Evolutionary conservation across 2,888 invertebrate species (phyloP).

Genomic region (Drosophila nr. perissopoda): DNA sequence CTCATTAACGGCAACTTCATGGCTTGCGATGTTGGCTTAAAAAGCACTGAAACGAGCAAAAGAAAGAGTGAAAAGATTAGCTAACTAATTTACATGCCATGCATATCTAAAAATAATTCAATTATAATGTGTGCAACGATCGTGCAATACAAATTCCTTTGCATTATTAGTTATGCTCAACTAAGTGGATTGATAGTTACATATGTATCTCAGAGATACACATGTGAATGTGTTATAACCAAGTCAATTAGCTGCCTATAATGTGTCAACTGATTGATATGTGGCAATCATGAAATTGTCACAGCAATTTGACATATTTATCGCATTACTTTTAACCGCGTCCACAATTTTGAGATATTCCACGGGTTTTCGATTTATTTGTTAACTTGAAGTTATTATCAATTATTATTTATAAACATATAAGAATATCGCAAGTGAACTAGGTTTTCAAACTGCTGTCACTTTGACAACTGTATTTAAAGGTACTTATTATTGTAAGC

Average conservation of each 20-base stretch:
- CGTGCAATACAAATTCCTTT: conserved; percentile 36
- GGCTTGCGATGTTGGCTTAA: conserved; percentile 23
- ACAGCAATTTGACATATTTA: conserved; percentile 38
- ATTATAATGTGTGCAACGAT: conserved; percentile 24
- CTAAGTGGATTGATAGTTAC: conserved; percentile 15
- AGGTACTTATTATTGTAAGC: not conserved
- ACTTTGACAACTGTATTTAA: not conserved
- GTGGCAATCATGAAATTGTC: conserved; percentile 55
- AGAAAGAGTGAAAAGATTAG: conserved; percentile 20
- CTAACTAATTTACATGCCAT: conserved; percentile 7
- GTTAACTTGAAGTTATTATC: conserved; percentile 11
- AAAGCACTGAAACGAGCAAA: conserved; percentile 40
- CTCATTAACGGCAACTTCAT: conserved; percentile 46
- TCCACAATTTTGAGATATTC: conserved; percentile 7
- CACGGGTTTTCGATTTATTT: conserved; percentile 3
- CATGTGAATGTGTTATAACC: conserved; percentile 26
- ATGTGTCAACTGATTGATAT: conserved; percentile 46
- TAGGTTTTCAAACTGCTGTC: not conserved
- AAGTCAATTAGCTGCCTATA: conserved; percentile 44
- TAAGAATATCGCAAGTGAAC: not conserved
- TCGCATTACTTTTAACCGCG: conserved; percentile 36
- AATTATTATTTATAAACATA: conserved; percentile 22
- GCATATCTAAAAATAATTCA: conserved; percentile 18
- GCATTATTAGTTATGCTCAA: conserved; percentile 4
- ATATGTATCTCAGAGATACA: conserved; percentile 14